These are phyloP conservation scores for Mallotus villosus DNA, from an alignment of 2,797 vertebrate genomes.

Conservation along the genomic window DNA sequence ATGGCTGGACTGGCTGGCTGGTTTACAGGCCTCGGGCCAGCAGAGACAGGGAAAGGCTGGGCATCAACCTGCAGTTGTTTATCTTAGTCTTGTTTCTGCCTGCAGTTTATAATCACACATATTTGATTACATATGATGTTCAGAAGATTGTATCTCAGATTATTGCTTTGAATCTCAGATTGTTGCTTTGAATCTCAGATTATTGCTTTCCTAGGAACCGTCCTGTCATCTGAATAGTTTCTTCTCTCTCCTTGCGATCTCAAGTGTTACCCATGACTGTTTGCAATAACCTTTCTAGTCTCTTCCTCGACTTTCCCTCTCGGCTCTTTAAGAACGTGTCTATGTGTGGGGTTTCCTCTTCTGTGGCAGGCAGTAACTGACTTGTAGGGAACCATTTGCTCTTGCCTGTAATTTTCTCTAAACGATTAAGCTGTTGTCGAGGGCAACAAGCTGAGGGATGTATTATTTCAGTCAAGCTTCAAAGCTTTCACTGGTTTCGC, in stretches of 20 bases:
- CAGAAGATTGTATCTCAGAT: constrained; percentile 21
- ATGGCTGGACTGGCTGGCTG: background rate
- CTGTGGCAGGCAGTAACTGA: constrained; percentile 63
- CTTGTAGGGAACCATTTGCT: constrained; percentile 51
- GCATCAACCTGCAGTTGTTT: constrained; percentile 23
- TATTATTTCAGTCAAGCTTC: constrained; percentile 68
- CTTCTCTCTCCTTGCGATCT: too few relatives aligned
- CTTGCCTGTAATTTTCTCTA: constrained; percentile 74
- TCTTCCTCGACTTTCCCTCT: constrained; percentile 46
- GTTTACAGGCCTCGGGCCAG: too few relatives aligned
- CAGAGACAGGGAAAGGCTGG: constrained; percentile 10
- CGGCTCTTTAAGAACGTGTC: constrained; percentile 43
- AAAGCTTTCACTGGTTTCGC: constrained; percentile 38
- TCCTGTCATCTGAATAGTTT: too few relatives aligned
- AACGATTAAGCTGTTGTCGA: constrained; percentile 52
- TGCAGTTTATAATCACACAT: too few relatives aligned
- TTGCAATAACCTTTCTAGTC: constrained; percentile 23
- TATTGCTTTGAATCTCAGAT: constrained; percentile 11
- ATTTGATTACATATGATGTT: too few relatives aligned
- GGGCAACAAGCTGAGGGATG: constrained; percentile 20
- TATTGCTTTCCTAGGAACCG: background rate
- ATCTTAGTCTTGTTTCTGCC: too few relatives aligned
- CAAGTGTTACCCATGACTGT: constrained; percentile 13
- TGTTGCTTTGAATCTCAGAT: constrained; percentile 4
- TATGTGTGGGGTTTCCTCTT: constrained; percentile 59